These are phyloP conservation scores for Orthosia cruda DNA, from an alignment of 2,888 invertebrate genomes.

Conservation along the genomic window DNA sequence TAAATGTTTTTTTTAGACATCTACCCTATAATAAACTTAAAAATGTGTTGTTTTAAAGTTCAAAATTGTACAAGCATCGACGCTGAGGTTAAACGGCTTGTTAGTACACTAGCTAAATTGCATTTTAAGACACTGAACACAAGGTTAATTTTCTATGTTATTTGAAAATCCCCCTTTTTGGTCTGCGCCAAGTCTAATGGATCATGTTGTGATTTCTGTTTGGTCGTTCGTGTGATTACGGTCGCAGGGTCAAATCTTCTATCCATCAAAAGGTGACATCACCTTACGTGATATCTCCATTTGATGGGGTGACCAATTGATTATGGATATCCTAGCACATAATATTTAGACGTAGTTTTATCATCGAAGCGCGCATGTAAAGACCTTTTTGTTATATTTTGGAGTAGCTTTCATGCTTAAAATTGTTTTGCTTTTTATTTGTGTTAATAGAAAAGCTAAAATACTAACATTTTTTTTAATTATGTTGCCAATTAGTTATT, in stretches of 20 bases:
- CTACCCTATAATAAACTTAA: no score
- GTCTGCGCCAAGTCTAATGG: conserved; percentile 8
- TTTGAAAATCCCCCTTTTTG: neutral
- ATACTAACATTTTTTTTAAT: conserved; percentile 45
- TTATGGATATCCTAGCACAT: conserved; percentile 89
- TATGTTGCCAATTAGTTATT: conserved; percentile 56
- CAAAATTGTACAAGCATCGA: neutral
- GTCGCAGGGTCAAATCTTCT: conserved; percentile 88
- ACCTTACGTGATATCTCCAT: conserved; percentile 63
- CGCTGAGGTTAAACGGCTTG: no score
- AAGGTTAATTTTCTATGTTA: neutral
- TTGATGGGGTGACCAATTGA: conserved; percentile 89
- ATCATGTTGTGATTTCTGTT: conserved; percentile 83
- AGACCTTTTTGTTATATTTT: conserved; percentile 30
- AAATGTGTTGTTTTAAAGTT: neutral
- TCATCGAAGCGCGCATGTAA: conserved; percentile 43
- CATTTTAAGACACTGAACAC: neutral
- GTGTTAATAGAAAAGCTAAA: conserved; percentile 29
- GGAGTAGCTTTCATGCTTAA: conserved; percentile 43
- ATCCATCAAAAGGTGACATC: conserved; percentile 84
- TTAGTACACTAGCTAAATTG: neutral
- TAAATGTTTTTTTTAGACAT: no score
- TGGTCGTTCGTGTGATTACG: conserved; percentile 84
- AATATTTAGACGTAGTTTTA: conserved; percentile 64
- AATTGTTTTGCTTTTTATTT: conserved; percentile 49